Evolutionary conservation across 2,113 vertebrate species (phyloP).

Genomic region (Bufo bufo): DNA sequence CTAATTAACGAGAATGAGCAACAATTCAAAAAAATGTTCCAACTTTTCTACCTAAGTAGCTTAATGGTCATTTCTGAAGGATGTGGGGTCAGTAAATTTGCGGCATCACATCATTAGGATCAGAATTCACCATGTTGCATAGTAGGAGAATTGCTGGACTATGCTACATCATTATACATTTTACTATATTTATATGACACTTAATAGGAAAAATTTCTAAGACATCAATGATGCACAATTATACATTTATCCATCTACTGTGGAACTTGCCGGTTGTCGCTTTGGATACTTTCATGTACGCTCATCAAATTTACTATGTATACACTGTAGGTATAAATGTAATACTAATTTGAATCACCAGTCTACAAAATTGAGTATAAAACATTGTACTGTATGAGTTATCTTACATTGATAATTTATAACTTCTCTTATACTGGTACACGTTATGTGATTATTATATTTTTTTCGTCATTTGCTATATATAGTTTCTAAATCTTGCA

Average conservation of each 20-base stretch:
- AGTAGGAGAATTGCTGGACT: background rate
- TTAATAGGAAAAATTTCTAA: background rate
- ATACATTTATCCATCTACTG: background rate
- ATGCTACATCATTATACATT: background rate
- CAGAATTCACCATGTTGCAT: background rate
- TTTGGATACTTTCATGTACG: background rate
- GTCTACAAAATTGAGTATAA: too few species aligned
- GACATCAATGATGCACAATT: background rate
- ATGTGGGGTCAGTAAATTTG: background rate
- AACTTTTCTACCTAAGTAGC: background rate
- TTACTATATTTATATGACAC: background rate
- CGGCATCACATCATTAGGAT: background rate
- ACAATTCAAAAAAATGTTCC: background rate
- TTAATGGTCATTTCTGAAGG: background rate
- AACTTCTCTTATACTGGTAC: too few species aligned
- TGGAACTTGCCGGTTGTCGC: background rate
- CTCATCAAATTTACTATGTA: too few species aligned
- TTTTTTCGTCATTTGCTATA: too few species aligned
- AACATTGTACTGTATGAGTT: too few species aligned
- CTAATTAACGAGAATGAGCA: background rate
- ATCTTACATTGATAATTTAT: too few species aligned
- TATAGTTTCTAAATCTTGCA: too few species aligned
- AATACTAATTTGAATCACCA: too few species aligned
- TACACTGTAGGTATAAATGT: too few species aligned
- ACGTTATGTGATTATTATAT: too few species aligned